Evolutionary conservation across 1,140 invertebrate species (phyloP), one percentile per base, ranked within the genome.

Genomic region (Penaeus chinensis): DNA sequence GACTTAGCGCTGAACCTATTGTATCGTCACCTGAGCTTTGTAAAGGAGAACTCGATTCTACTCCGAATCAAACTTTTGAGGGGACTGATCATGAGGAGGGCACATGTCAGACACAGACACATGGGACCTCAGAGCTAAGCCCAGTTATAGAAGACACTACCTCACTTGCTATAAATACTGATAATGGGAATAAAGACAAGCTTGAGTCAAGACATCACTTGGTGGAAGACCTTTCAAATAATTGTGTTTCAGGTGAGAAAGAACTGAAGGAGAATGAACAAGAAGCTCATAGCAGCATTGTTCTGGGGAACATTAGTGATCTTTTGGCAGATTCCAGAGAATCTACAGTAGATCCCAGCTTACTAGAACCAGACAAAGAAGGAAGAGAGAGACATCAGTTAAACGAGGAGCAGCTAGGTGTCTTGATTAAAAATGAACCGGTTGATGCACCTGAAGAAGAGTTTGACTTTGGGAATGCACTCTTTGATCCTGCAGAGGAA

Each of bases 161-260:
- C 60, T 42, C 62, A 20, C 47, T 60, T 60, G n/a, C 32, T 22
- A 60, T 42, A 62, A 63, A n/a, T 54, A 60, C 74, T 85, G 84
- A 60, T 85, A 63, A 85, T 77, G 62, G 80, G 63, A 10, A 37
- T 54, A 27, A 7, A 78, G 42, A 65, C 65, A 71, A 77, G 86
- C 86, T 87, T 87, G 86, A 87, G 86, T 83, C 86, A 77, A 54
- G 69, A 87, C 74, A 83, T 87, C 77, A 83, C 66, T 63, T 62
- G 82, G 81, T 60, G 65, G 27, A 76, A 71, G 81, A 87, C 32
- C 63, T 62, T 82, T 77, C 71, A 76, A 78, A 63, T 85, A 54
- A 27, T 87, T 87, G 69, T 83, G 24, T 87, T 87, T 87, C 86
- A 87, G 86, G 86, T 82, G 80, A 87, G 60, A 71, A 87, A 82